phyloP scores from a whole-genome alignment of 1,140 invertebrate species.

The Macrobrachium nipponense region DNA sequence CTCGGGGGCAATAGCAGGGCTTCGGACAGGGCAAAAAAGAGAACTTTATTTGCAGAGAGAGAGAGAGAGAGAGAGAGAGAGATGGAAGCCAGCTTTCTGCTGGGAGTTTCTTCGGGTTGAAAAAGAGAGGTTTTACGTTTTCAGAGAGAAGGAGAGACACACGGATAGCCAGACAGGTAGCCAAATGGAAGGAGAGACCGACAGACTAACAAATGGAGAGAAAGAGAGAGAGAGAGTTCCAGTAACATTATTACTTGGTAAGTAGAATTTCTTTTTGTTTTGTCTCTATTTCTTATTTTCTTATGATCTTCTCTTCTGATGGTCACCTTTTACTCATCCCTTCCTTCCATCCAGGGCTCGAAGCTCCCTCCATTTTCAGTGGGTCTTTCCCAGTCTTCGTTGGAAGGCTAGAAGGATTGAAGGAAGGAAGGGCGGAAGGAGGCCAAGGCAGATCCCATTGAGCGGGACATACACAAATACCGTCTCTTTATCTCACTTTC shows the following conservation, averaged over 20 bases:
- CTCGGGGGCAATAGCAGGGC: not conserved
- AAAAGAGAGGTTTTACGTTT: not conserved
- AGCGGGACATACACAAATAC: slow-evolving; percentile 26
- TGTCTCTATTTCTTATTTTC: no score
- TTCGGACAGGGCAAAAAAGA: not conserved
- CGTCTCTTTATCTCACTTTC: slow-evolving; percentile 42
- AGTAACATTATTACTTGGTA: no score
- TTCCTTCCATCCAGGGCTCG: no score
- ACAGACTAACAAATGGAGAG: not conserved
- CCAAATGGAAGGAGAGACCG: not conserved
- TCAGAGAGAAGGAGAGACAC: slow-evolving; percentile 6
- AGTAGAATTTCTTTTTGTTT: no score
- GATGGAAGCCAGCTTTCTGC: not conserved
- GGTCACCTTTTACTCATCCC: no score
- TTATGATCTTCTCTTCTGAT: no score
- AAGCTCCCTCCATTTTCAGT: no score
- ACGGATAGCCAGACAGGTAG: not conserved
- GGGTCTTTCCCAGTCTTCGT: no score
- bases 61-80: not conserved
- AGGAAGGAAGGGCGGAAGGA: not conserved
- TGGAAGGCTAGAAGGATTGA: not conserved
- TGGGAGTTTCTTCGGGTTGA: not conserved
- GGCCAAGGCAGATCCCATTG: not conserved
- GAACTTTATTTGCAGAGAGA: not conserved
- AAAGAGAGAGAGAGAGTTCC: not conserved